Conservation (phyloP, 2,113 vertebrate genomes). For the Dicentrarchus labrax region DNA sequence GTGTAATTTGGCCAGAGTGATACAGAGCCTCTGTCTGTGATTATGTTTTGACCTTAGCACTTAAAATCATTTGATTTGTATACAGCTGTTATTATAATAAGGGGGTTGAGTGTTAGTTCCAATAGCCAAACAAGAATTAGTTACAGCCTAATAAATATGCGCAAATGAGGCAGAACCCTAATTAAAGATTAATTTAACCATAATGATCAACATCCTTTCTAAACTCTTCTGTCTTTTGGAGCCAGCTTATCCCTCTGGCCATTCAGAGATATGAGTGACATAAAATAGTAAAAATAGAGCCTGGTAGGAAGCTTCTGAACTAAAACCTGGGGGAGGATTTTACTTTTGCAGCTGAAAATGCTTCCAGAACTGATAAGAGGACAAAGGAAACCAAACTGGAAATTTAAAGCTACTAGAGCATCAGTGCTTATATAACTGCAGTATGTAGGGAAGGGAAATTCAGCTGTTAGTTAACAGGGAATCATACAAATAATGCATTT, state of each 20-base stretch:
- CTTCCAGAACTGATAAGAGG: conserved; percentile 35
- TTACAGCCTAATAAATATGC: not conserved
- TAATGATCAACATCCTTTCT: conserved; percentile 3
- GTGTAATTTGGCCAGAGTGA: not conserved
- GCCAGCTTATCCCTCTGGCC: not conserved
- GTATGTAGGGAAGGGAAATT: not conserved
- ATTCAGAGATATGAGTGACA: conserved; percentile 31
- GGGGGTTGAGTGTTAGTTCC: too few relatives aligned
- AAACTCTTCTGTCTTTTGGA: not conserved
- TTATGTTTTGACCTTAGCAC: not conserved
- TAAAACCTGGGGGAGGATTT: conserved; percentile 35
- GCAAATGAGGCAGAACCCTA: too few relatives aligned
- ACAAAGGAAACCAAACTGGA: conserved; percentile 6
- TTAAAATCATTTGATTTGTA: not conserved
- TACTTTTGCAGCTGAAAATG: conserved; percentile 23
- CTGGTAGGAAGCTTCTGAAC: not conserved
- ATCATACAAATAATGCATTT: not conserved
- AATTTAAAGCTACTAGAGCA: not conserved
- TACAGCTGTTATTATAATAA: not conserved
- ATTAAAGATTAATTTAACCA: not conserved
- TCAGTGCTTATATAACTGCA: not conserved
- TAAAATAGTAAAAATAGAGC: conserved; percentile 23
- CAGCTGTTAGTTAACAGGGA: conserved; percentile 12
- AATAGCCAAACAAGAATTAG: too few relatives aligned
- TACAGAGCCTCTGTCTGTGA: not conserved